Evolutionary conservation across 2,113 vertebrate species (phyloP).

Genomic region (Cranoglanis bouderius): DNA sequence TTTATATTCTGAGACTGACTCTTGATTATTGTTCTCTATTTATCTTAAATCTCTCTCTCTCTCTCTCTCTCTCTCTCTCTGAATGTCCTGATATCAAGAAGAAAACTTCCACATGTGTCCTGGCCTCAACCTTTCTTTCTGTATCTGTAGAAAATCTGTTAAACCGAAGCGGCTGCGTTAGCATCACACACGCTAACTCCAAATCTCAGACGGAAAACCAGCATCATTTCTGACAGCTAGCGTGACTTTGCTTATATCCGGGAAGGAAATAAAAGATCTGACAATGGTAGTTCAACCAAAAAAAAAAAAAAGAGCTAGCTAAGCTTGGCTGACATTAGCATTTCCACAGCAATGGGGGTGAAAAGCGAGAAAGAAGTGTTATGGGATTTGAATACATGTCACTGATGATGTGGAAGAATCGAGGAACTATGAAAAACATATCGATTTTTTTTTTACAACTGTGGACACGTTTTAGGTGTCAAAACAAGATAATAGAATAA

Average conservation of each 20-base stretch:
- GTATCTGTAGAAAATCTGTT: not conserved
- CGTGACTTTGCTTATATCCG: not conserved
- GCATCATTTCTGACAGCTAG: not conserved
- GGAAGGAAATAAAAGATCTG: not conserved
- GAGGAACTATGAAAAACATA: not conserved
- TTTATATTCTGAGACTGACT: not conserved
- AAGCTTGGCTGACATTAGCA: not conserved
- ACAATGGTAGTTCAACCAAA: too few species aligned
- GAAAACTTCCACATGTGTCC: not conserved
- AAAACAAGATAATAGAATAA: not conserved
- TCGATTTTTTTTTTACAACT: not conserved
- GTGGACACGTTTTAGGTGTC: not conserved
- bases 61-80: not conserved
- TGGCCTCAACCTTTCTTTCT: not conserved
- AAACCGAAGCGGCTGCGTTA: not conserved
- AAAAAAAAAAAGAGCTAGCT: not conserved
- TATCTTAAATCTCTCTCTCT: not conserved
- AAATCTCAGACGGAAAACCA: not conserved
- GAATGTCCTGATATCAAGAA: not conserved
- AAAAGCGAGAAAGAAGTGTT: not conserved
- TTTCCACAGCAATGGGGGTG: not conserved
- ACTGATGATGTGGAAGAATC: not conserved
- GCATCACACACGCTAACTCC: not conserved
- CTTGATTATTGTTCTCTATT: not conserved
- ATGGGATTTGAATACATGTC: too few species aligned